Conservation (phyloP, 2,888 invertebrate species). For the Digitonthophagus gazella region DNA sequence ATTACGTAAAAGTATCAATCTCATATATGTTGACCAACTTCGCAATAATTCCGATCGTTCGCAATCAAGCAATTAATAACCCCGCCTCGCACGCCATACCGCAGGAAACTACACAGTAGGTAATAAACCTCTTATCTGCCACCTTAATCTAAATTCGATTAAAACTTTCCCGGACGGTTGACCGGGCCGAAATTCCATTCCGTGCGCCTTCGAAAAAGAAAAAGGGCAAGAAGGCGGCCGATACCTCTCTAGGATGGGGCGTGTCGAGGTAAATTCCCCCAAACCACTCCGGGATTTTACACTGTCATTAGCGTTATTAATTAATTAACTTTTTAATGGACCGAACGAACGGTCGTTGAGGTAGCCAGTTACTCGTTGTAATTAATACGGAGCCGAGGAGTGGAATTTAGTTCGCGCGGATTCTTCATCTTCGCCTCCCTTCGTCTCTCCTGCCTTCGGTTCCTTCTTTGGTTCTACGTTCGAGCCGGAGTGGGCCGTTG, state of each 20-base stretch:
- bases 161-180: background rate
- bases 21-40: background rate
- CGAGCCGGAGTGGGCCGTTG: slow-evolving; percentile 25
- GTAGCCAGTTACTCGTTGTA: slow-evolving; percentile 21
- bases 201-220: background rate
- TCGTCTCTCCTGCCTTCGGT: background rate
- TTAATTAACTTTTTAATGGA: slow-evolving; percentile 24
- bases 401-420: slow-evolving; percentile 20
- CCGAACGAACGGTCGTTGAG: slow-evolving; percentile 6
- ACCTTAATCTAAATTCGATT: background rate
- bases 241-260: background rate
- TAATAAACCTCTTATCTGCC: background rate
- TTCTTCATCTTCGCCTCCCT: slow-evolving; percentile 1
- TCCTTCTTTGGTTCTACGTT: slow-evolving; percentile 8
- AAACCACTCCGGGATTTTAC: slow-evolving; percentile 21
- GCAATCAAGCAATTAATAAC: background rate
- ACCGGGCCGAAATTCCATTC: background rate
- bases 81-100: background rate
- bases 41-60: background rate
- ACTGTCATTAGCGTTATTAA: slow-evolving; percentile 27
- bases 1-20: no score
- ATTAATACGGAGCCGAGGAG: slow-evolving; percentile 23
- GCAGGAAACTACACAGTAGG: background rate
- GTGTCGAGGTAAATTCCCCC: slow-evolving; percentile 16
- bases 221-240: background rate